These are phyloP conservation scores for Ciconia nigra DNA, from an alignment of 2,797 vertebrate genomes.

Conservation along the genomic window DNA sequence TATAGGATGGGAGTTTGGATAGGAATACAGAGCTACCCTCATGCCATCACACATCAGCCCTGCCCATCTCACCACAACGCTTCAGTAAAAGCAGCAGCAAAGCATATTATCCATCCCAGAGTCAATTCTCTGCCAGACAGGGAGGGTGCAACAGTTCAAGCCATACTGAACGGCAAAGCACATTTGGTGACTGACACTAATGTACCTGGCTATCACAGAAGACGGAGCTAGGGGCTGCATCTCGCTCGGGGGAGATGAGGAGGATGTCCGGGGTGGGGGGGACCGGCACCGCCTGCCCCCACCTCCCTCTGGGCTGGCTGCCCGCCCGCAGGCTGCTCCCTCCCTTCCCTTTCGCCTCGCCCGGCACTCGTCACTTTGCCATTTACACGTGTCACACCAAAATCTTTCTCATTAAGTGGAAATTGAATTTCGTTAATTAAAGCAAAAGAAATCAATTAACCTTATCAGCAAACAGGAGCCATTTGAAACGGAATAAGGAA, in stretches of 20 bases:
- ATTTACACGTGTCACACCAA: slow-evolving; percentile 61
- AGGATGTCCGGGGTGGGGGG: background rate
- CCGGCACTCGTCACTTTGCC: slow-evolving; percentile 37
- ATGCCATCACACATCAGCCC: background rate
- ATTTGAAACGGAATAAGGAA: slow-evolving; percentile 59
- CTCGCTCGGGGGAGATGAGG: background rate
- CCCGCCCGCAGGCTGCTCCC: background rate
- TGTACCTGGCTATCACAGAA: rapidly evolving
- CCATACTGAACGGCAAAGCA: background rate
- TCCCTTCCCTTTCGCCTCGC: background rate
- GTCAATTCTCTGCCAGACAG: background rate
- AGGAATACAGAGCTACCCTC: background rate
- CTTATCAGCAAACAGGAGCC: slow-evolving; percentile 68
- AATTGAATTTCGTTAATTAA: slow-evolving; percentile 81
- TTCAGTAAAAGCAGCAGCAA: background rate
- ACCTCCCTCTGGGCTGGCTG: background rate
- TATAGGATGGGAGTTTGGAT: no score
- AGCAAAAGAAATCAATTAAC: slow-evolving; percentile 81
- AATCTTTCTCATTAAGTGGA: slow-evolving; percentile 71
- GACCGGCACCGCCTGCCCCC: rapidly evolving
- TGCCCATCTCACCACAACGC: rapidly evolving
- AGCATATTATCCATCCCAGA: background rate
- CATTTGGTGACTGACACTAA: rapidly evolving
- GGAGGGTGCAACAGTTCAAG: background rate
- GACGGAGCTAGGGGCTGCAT: background rate